Base-by-base conservation (phyloP, 2,888 invertebrate species). In the Meiosimyza decipiens region DNA sequence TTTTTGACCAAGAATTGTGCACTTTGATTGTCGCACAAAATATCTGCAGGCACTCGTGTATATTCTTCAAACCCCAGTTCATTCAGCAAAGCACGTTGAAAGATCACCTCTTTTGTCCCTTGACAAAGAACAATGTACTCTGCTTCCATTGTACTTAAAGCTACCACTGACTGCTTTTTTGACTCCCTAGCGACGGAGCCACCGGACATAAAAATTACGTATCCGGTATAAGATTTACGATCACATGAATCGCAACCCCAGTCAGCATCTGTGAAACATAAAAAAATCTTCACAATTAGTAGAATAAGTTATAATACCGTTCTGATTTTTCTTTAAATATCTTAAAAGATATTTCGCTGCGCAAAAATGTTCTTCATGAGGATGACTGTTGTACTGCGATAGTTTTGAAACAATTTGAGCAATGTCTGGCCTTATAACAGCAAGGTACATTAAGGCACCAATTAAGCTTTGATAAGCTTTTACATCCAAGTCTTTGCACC, bases 231-330 rank as follows among this genome's bases (percentile, higher is more conserved):
- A 1, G 75, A 77, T 49, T 73, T 76, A 9, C 73, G 71, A 60
- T 77, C 75, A 15, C 60, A 71, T 12, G 52, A 33, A 13, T 77
- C 76, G 22, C 75, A 75, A 11, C 72, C 77, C 77, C 73, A 76
- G 59, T 77, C 77, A n/a, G 75, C 73, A 74, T 77, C 76, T 73
- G 77, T 75, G 59, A 74, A 75, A 70, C 75, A 78, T 18, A n/a
- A 71, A 12, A 59, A 77, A 52, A 60, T 55, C 59, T 22, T 71
- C 33, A 60, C 65, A 40, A 33, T 68, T 51, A 33, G 47, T 28
- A 28, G 47, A 55, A 68, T 65, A 73, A 13, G 51, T 65, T 18
- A 74, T 67, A 49, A 47, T 68, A 73, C 64, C 73, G 52, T 62
- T 12, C 2, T 68, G 66, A 15, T 71, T 18, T 15, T n/a, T 60